These are phyloP conservation scores for Dromius quadrimaculatus DNA, from an alignment of 2,888 invertebrate genomes.

Conservation along the genomic window DNA sequence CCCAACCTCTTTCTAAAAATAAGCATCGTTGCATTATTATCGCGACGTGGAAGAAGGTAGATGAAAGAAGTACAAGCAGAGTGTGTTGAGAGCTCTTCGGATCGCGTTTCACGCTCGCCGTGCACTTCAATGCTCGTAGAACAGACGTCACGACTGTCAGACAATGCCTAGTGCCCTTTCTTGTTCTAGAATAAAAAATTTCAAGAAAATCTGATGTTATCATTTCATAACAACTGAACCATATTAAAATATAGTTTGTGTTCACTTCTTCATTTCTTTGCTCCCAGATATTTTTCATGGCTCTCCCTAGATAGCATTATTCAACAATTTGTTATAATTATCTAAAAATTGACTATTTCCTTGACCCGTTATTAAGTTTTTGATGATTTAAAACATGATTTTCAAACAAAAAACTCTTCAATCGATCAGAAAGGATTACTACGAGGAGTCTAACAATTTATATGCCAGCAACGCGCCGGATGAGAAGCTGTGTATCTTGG, in stretches of 20 bases:
- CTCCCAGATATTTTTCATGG: too few relatives aligned
- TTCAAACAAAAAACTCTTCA: constrained; percentile 28
- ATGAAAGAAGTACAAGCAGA: constrained; percentile 13
- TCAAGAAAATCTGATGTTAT: too few relatives aligned
- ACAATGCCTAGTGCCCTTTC: constrained; percentile 36
- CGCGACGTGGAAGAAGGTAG: constrained; percentile 28
- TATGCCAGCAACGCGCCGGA: constrained; percentile 14
- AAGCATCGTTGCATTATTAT: constrained; percentile 51
- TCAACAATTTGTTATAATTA: too few relatives aligned
- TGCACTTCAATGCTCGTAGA: constrained; percentile 34
- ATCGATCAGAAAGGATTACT: constrained; percentile 28
- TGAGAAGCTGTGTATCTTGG: constrained; percentile 10
- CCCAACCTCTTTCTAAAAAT: constrained; percentile 40
- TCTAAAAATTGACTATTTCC: too few relatives aligned
- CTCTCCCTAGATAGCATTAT: too few relatives aligned
- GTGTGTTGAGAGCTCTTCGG: constrained; percentile 31
- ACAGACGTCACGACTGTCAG: constrained; percentile 35
- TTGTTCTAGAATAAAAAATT: constrained; percentile 25
- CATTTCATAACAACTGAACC: too few relatives aligned
- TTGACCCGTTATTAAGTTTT: too few relatives aligned
- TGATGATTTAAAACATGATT: too few relatives aligned
- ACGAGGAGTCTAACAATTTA: constrained; percentile 33
- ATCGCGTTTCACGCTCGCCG: constrained; percentile 46
- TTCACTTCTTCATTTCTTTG: too few relatives aligned
- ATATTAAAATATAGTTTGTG: too few relatives aligned